Evolutionary conservation across 1,140 invertebrate species (phyloP), one percentile per base, ranked within the genome.

Genomic region (Pseudoatta argentina): DNA sequence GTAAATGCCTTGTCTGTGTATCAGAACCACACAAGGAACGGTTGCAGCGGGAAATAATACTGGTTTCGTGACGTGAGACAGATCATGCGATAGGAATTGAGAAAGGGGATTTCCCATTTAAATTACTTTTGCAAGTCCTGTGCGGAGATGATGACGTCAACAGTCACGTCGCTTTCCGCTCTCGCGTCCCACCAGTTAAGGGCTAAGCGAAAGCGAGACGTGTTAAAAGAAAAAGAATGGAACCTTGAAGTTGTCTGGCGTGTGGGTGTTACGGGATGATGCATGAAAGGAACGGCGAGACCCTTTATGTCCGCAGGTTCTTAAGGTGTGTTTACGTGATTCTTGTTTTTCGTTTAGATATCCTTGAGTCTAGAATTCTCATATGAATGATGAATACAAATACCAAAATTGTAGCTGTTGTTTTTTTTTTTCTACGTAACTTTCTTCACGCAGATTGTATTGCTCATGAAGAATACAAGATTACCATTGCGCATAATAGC

Each of bases 121-220:
- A 75, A 55, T 75, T n/a, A 30, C 79, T 73, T 69, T 75, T 18
- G 39, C 24, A 21, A 34, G 27, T 75, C 39, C 55, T 12, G 69
- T 14, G 27, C 5, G n/a, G 39, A 73, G 39, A 51, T 61, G 55
- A 61, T 61, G 55, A 73, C 57, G 79, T 73, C 66, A 82, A 69
- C 78, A 21, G 1, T 44, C 79, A 39, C 53, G 67, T 61, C 14
- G 39, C 69, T 51, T 61, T 83, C 55, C 69, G 69, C 27, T 75
- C 27, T 75, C 27, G 69, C 55, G 18, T 21, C 48, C 44, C 67
- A 57, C 53, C 16, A 5, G 55, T 48, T 61, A 73, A 83, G 79
- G 79, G 79, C 57, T 30, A 75, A 59, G 72, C 79, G 79, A 73
- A 73, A 83, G 69, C 78, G 78, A 83, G 79, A 83, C 69, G 24